These are phyloP conservation scores for Cryptophagus acutangulus DNA, from an alignment of 2,888 invertebrate species.

Conservation along the genomic window DNA sequence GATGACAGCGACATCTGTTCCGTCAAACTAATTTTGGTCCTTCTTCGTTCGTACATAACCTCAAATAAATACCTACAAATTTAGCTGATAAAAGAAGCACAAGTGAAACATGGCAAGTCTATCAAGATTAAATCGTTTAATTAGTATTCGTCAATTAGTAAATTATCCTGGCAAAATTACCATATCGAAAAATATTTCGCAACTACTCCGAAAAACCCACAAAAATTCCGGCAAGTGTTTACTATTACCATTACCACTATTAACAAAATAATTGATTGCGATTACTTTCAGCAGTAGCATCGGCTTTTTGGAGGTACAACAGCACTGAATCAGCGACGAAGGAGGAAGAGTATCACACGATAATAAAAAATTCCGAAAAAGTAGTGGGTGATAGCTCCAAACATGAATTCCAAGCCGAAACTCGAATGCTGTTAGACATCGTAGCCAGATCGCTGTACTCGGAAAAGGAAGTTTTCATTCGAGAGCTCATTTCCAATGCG, in stretches of 20 bases:
- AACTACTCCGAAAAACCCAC: slow-evolving; percentile 2
- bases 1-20: too few species aligned
- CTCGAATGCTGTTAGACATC: slow-evolving; percentile 90
- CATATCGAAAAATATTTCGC: slow-evolving; percentile 6
- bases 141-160: slow-evolving; percentile 16
- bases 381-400: slow-evolving; percentile 55
- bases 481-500: slow-evolving; percentile 94
- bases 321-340: slow-evolving; percentile 39
- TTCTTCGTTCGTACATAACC: too few species aligned
- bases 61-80: too few species aligned
- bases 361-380: slow-evolving; percentile 59
- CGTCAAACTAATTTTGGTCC: too few species aligned
- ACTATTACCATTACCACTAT: too few species aligned
- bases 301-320: too few species aligned
- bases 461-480: slow-evolving; percentile 94
- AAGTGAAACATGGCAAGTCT: slow-evolving; percentile 30
- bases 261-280: too few species aligned
- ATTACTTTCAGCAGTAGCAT: too few species aligned
- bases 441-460: slow-evolving; percentile 96
- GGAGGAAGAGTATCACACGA: slow-evolving; percentile 53
- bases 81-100: too few species aligned
- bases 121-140: slow-evolving; percentile 24
- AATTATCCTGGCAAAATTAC: slow-evolving; percentile 1
- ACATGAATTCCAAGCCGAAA: slow-evolving; percentile 96
- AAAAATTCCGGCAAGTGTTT: slow-evolving; percentile 13